Evolutionary conservation across 2,888 invertebrate species (phyloP), one percentile per base, ranked within the genome.

Genomic region (Crioceris asparagi): DNA sequence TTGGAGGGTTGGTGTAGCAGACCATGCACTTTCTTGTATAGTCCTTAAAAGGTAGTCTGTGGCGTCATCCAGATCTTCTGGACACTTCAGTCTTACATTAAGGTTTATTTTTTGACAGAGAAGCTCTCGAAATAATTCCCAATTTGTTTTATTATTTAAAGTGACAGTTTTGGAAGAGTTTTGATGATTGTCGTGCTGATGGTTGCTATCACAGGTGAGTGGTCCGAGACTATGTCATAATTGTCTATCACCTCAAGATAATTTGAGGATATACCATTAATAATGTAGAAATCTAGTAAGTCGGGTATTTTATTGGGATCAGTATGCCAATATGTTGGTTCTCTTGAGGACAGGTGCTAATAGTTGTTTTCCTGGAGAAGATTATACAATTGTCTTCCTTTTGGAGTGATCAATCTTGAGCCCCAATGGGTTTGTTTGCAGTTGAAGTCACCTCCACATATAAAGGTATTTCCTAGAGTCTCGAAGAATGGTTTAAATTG

Each of bases 361-460:
- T 4, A 25, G 3, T 25, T 25, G 25, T 25, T 25, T 25, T 25
- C 6, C 12, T 12, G 3, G 14, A 16, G 10, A 29, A 15, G 12
- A n/a, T 29, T 3, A 3, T 12, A 3, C 15, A 15, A n/a, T 29
- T 29, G 10, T 29, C 14, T 12, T 4, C 30, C 15, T 15, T 29
- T 16, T 29, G 16, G n/a, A 11, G 25, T 25, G 3, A 12, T 25
- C 4, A 25, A 11, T n/a, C 51, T 39, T 11, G 45, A 47, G 7
- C 50, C 47, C 48, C 48, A 50, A 14, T 33, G 15, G 2, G 41
- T 39, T 33, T 49, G 40, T 33, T 49, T 50, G 14, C 40, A 36
- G 26, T 49, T 49, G 32, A 32, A 50, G 32, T 50, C 47, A 6
- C 49, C 48, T 8, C 47, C 48, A 10, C 43, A 18, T n/a, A 51